Percentiles rank a stretch among this genome's conserved stretches.
These are phyloP conservation scores for Drosophila nigromelanica DNA, from an alignment of 1,140 invertebrate species.

Conservation along the genomic window DNA sequence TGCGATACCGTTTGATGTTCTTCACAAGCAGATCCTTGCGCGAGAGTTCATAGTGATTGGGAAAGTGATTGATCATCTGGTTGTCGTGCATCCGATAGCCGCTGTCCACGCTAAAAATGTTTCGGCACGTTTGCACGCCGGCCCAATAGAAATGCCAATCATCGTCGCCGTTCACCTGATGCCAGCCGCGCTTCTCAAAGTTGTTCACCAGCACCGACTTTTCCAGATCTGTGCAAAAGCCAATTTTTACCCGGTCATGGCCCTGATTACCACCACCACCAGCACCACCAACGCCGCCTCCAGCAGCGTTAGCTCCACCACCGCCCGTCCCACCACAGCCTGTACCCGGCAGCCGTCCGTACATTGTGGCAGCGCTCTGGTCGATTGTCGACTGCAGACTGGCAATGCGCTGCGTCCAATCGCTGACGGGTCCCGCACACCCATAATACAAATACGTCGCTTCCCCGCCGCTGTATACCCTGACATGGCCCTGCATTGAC, in stretches of 20 bases:
- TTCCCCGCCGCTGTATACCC: not conserved
- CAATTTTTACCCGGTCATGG: conserved; percentile 86
- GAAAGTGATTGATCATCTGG: conserved; percentile 96
- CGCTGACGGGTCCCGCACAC: not conserved
- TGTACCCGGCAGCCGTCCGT: conserved; percentile 57
- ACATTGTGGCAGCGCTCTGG: conserved; percentile 54
- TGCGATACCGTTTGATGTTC: conserved; percentile 97
- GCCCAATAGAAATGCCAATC: conserved; percentile 99
- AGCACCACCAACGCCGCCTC: not conserved
- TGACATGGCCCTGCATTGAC: conserved; percentile 46
- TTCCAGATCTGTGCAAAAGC: conserved; percentile 96
- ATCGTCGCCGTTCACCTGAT: conserved; percentile 94
- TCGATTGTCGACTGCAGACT: conserved; percentile 51
- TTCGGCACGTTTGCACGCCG: conserved; percentile 93
- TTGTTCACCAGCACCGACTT: conserved; percentile 97
- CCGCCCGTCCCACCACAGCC: conserved; percentile 6
- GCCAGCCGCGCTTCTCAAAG: conserved; percentile 96
- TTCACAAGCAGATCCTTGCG: conserved; percentile 97
- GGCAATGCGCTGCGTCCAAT: conserved; percentile 55
- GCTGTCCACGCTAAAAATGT: conserved; percentile 95
- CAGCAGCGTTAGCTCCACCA: conserved; percentile 11
- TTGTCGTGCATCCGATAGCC: conserved; percentile 96
- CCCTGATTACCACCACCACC: not conserved
- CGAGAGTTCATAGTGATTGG: conserved; percentile 97
- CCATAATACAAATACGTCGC: not conserved